These are phyloP conservation scores for Achroia grisella DNA, from an alignment of 1,140 invertebrate genomes.

Conservation along the genomic window DNA sequence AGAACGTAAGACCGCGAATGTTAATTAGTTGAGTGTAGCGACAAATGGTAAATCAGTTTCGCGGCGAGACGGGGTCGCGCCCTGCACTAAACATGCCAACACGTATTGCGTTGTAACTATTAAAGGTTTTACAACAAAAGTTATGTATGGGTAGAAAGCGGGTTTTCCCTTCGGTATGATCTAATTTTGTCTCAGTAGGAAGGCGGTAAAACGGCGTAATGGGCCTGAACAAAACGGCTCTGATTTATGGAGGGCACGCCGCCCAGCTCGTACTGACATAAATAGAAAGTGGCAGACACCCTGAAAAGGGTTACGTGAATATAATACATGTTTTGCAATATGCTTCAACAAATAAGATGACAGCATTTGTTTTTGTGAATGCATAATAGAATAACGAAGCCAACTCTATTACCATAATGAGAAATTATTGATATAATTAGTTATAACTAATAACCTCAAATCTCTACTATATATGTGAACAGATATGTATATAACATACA, in stretches of 20 bases:
- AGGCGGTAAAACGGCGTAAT: constrained; percentile 61
- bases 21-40: too few species aligned
- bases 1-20: too few species aligned
- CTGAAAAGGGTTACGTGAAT: constrained; percentile 44
- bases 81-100: constrained; percentile 9
- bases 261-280: constrained; percentile 44
- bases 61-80: neutral
- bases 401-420: too few species aligned
- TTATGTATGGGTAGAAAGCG: constrained; percentile 34
- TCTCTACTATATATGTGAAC: too few species aligned
- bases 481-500: too few species aligned
- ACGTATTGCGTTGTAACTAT: constrained; percentile 23
- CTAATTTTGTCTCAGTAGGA: constrained; percentile 59
- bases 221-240: constrained; percentile 53
- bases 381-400: too few species aligned
- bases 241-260: constrained; percentile 53
- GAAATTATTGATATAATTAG: too few species aligned
- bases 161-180: constrained; percentile 50
- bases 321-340: constrained; percentile 32
- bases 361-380: constrained; percentile 5
- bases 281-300: constrained; percentile 44
- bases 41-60: too few species aligned
- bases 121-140: constrained; percentile 52
- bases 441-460: too few species aligned
- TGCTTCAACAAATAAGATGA: constrained; percentile 26